These are phyloP conservation scores for Rhinoderma darwinii DNA, from an alignment of 2,113 vertebrate species.

Conservation along the genomic window DNA sequence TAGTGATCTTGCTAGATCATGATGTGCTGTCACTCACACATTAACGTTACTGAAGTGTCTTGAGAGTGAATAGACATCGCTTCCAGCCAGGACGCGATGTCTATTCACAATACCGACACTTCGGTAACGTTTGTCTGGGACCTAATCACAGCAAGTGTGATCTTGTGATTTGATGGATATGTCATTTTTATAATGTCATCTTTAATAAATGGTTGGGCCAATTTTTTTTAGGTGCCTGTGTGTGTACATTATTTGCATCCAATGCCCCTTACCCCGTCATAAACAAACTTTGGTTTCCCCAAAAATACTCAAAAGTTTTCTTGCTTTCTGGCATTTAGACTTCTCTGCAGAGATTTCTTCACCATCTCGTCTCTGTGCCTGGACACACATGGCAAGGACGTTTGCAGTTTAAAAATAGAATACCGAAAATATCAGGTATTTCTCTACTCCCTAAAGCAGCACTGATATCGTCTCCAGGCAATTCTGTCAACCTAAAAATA, in stretches of 20 bases:
- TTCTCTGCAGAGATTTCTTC: not conserved
- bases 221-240: not conserved
- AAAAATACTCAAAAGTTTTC: not conserved
- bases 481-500: not conserved
- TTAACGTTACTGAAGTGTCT: too few species aligned
- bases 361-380: not conserved
- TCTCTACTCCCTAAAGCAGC: not conserved
- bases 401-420: not conserved
- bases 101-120: too few species aligned
- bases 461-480: not conserved
- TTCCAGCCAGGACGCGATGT: too few species aligned
- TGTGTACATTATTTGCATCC: not conserved
- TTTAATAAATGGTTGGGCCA: too few species aligned
- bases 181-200: not conserved
- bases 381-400: not conserved
- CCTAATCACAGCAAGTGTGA: too few species aligned
- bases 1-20: too few species aligned
- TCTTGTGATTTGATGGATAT: too few species aligned
- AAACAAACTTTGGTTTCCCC: not conserved
- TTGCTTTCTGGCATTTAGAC: not conserved
- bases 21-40: too few species aligned
- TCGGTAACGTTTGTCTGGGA: too few species aligned
- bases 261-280: not conserved
- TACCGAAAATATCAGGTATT: constrained; percentile 14
- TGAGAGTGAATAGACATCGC: too few species aligned